Evolutionary conservation across 2,888 invertebrate species (phyloP), one percentile per base, ranked within the genome.

Genomic region (Dynastes grantii): DNA sequence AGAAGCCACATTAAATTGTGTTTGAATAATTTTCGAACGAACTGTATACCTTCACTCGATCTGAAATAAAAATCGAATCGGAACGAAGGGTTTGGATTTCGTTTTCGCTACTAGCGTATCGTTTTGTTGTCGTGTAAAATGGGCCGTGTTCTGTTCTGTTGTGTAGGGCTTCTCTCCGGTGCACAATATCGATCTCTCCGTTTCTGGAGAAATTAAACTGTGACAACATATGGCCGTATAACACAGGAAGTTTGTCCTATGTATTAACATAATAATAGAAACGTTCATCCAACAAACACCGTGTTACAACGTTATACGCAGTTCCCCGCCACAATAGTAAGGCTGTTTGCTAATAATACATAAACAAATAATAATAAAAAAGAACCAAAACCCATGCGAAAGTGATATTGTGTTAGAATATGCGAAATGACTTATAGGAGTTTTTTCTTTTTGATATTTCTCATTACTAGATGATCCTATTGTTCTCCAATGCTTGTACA

Each of bases 231-330:
- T 76, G 76, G 76, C 76, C 53, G 32, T 53, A 53, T 45, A 75
- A 58, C 73, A 67, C 76, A 55, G 67, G 76, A 76, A 58, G 76
- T 68, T 67, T 68, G 65, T 76, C 67, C 76, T 29, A 37, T 22
- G 67, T 67, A 76, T 76, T 76, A 76, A 68, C 76, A 76, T 76
- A 76, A 76, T 76, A 76, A 76, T 76, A 68, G 76, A 76, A 75
- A 75, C 61, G 61, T 45, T 75, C 73, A 49, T 49, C 61, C 45
- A 58, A 75, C 73, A 45, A 75, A 75, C 68, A 68, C 68, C 16
- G 13, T 61, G 13, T 45, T 13, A 13, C 22, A 32, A 45, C n/a
- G 27, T 55, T 71, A 63, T 75, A 32, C 29, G 29, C 11, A 27
- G 13, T 63, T 27, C 29, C 3, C 29, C 6, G 55, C 55, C 45